Conservation (phyloP, 1,140 invertebrate genomes). For the Penaeus chinensis region DNA sequence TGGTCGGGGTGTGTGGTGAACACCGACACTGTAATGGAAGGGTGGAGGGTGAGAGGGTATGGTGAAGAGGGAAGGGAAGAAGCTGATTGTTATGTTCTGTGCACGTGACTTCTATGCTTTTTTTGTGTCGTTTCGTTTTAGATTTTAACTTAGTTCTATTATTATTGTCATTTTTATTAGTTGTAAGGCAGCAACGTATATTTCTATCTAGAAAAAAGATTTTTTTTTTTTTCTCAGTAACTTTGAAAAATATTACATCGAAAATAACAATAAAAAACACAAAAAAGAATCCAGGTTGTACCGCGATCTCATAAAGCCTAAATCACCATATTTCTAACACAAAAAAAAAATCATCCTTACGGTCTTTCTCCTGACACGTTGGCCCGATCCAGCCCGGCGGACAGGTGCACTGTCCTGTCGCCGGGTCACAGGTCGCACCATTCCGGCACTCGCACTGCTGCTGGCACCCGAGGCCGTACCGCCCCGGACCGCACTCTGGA, state of each 20-base stretch:
- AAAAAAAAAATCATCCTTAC: background rate
- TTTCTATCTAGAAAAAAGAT: too few species aligned
- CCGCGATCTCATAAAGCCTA: background rate
- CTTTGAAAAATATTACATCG: too few species aligned
- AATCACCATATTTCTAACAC: too few species aligned
- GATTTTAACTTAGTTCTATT: too few species aligned
- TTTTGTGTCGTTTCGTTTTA: too few species aligned
- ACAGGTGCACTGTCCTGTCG: slow-evolving; percentile 78
- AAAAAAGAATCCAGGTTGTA: background rate
- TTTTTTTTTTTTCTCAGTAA: too few species aligned
- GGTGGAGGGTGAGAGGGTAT: background rate
- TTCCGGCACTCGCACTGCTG: slow-evolving; percentile 80
- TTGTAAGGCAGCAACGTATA: too few species aligned
- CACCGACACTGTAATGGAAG: slow-evolving; percentile 2
- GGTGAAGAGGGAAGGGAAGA: background rate
- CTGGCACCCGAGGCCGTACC: slow-evolving; percentile 35
- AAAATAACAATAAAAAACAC: too few species aligned
- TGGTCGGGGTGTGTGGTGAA: slow-evolving; percentile 46
- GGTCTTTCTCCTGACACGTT: slow-evolving; percentile 73
- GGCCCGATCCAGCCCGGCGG: slow-evolving; percentile 77
- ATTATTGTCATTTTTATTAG: too few species aligned
- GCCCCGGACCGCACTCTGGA: slow-evolving; percentile 76
- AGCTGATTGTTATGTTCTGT: too few species aligned
- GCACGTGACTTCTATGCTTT: too few species aligned
- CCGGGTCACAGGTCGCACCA: slow-evolving; percentile 80